Percentiles rank a stretch among this genome's conserved stretches.
These are phyloP conservation scores for Acromyrmex heyeri DNA, from an alignment of 1,140 invertebrate species.

Conservation along the genomic window DNA sequence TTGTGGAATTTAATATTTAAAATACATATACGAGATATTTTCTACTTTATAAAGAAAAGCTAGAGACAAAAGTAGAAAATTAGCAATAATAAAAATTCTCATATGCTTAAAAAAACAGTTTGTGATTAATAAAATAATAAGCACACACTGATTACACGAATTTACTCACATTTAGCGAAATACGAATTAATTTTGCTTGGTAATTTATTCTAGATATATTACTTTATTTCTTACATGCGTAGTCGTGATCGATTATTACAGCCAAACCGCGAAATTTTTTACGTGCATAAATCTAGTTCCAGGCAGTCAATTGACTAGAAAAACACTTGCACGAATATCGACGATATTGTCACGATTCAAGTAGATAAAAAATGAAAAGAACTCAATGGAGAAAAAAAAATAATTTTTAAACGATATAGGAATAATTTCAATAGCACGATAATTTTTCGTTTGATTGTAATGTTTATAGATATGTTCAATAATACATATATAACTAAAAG, in stretches of 20 bases:
- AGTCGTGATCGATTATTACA: constrained; percentile 33
- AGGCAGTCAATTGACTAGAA: constrained; percentile 6
- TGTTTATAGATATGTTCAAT: neutral
- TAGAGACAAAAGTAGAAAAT: neutral
- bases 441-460: neutral
- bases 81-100: neutral
- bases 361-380: neutral
- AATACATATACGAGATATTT: constrained; percentile 24
- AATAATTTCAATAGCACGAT: neutral
- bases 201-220: constrained; percentile 8
- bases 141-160: neutral
- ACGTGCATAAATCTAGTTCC: constrained; percentile 48
- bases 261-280: constrained; percentile 6
- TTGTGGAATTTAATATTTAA: constrained; percentile 53
- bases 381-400: constrained; percentile 15
- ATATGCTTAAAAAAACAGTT: neutral
- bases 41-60: no score
- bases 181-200: neutral
- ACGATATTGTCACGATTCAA: constrained; percentile 36
- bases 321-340: constrained; percentile 45
- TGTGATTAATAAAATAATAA: neutral
- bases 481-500: neutral
- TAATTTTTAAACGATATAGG: neutral
- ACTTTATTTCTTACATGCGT: constrained; percentile 36
- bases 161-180: neutral